Evolutionary conservation across 2,888 invertebrate species (phyloP), one percentile per base, ranked within the genome.

Genomic region (Parnassius orleans): DNA sequence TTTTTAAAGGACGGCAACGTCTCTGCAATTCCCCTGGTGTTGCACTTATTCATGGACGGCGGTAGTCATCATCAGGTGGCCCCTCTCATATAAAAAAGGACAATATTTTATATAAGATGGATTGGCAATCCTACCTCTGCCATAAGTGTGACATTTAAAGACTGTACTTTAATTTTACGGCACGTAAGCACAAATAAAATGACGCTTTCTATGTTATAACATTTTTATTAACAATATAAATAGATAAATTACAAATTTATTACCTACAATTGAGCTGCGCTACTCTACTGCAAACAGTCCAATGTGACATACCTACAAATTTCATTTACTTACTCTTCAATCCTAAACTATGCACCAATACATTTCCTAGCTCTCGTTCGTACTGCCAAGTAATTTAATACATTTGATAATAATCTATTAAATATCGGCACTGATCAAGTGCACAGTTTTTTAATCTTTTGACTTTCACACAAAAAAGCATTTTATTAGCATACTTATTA

Each of bases 191-290:
- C 33, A 1, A 48, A 48, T 68, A 64, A 57, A 71, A 70, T 75
- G 74, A 78, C 71, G 70, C 60, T 74, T 72, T 80, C 84, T 89
- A 89, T 87, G 80, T 86, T 75, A 87, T 90, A 91, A 91, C 91
- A 84, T 81, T 91, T 91, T 91, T 91, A 90, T 89, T 91, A 91
- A 91, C 91, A 91, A 90, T 90, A 90, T 90, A 90, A 90, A 91
- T 88, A 87, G 83, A 76, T 87, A 90, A 71, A 86, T 90, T 90
- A 90, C 86, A 90, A 91, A 90, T 87, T 87, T 89, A 90, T 72
- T 68, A 77, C 89, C 89, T 90, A 90, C 88, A 86, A 87, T 90
- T 90, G 90, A 90, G 90, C 91, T 89, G 89, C 89, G 85, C 90
- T 90, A 90, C 83, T 87, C 89, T 90, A 90, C 88, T 83, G 85